These are phyloP conservation scores for Anniella stebbinsi DNA, from an alignment of 2,797 vertebrate species.

Conservation along the genomic window DNA sequence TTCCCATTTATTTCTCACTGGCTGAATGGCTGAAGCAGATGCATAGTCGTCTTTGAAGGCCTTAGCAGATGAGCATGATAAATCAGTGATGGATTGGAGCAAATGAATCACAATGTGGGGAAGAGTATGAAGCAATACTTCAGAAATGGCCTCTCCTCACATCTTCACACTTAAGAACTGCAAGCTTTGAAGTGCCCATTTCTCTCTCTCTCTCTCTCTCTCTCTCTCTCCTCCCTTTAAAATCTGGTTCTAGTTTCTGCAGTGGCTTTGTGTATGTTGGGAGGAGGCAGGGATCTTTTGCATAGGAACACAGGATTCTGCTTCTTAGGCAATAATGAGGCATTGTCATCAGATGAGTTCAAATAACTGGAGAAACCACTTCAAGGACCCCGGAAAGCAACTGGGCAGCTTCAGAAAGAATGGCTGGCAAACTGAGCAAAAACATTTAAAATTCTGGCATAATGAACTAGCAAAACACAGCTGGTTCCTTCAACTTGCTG, in stretches of 20 bases:
- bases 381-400: conserved; percentile 81
- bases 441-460: conserved; percentile 69
- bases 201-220: too few species aligned
- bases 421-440: conserved; percentile 74
- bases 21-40: conserved; percentile 94
- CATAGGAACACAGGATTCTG: conserved; percentile 81
- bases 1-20: conserved; percentile 88
- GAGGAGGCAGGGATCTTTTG: conserved; percentile 75
- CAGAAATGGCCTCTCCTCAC: conserved; percentile 71
- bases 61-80: conserved; percentile 90
- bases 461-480: conserved; percentile 75
- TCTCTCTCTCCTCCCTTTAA: conserved; percentile 50
- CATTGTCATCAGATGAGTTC: conserved; percentile 79
- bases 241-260: conserved; percentile 85
- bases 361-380: conserved; percentile 84
- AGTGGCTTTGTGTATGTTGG: conserved; percentile 78
- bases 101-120: conserved; percentile 81
- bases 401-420: conserved; percentile 78
- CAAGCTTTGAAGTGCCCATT: conserved; percentile 72
- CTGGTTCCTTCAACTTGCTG: conserved; percentile 64
- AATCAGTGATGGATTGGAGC: conserved; percentile 86
- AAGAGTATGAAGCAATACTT: conserved; percentile 65
- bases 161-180: conserved; percentile 81
- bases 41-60: conserved; percentile 94
- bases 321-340: conserved; percentile 78